These are phyloP conservation scores for Agonopterix arenella DNA, from an alignment of 2,888 invertebrate species.

Conservation along the genomic window DNA sequence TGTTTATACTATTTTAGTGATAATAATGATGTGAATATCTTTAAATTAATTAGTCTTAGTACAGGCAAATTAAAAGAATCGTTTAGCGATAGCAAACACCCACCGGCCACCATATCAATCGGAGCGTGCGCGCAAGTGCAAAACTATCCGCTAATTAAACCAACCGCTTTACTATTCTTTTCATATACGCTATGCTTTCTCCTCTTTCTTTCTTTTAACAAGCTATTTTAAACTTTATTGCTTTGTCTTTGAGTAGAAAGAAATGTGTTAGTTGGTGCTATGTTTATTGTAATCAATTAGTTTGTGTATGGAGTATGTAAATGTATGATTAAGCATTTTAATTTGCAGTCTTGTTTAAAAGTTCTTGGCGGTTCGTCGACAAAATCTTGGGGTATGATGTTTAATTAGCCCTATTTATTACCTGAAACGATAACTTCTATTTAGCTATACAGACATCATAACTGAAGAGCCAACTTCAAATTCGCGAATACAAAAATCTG, in stretches of 20 bases:
- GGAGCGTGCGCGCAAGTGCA: conserved; percentile 17
- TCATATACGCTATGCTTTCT: conserved; percentile 22
- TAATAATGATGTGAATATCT: no score
- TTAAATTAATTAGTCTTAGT: no score
- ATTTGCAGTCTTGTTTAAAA: no score
- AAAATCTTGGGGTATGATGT: no score
- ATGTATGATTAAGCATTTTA: neutral
- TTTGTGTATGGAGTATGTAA: neutral
- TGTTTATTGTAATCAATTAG: conserved; percentile 8
- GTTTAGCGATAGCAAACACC: neutral
- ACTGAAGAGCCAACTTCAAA: no score
- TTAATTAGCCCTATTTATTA: no score
- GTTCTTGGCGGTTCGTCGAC: no score
- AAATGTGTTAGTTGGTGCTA: neutral
- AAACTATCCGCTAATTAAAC: conserved; percentile 20
- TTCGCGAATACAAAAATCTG: no score
- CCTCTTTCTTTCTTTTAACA: conserved; percentile 4
- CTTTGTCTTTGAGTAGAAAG: neutral
- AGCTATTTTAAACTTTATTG: neutral
- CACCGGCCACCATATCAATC: conserved; percentile 16
- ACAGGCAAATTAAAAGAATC: no score
- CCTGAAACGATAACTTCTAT: no score
- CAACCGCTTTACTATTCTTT: conserved; percentile 17
- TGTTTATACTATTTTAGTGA: no score
- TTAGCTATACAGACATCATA: no score